Base-by-base conservation (phyloP, 2,888 invertebrate species). In the Troilus luridus region DNA sequence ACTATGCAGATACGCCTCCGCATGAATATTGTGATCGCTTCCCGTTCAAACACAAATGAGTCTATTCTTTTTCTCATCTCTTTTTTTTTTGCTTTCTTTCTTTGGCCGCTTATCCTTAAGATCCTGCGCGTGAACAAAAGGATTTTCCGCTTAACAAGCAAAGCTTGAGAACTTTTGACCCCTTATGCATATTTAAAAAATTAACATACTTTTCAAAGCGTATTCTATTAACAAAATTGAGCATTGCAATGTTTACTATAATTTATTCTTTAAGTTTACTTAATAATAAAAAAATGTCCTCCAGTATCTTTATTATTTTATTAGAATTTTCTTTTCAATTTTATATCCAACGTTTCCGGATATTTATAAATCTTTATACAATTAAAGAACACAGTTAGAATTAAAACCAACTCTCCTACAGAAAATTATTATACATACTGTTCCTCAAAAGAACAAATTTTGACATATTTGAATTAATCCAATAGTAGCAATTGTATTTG, bases 11-110 rank as follows among this genome's bases (percentile, higher is more conserved):
- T 85, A 56, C 58, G n/a, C 56, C 85, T n/a, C n/a, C 56, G 85
- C 56, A 85, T 85, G 85, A 85, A 85, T 85, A 85, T 85, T 85
- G 85, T 85, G 56, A 85, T 85, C 56, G 54, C 85, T 85, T 85
- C 85, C 21, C 72, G 27, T 77, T 77, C 72, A 77, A 77, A 77
- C 72, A 77, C 72, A 77, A 77, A 77, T 77, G 72, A 41, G 72
- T 77, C 41, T 77, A 41, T 77, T 77, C 72, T 77, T 77, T 41
- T 27, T 17, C 17, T 24, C 5, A 5, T 62, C n/a, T n/a, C n/a
- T 62, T 21, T 62, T 62, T 21, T 24, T 14, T 41, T 41, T 77
- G 41, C 41, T 77, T 41, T 24, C 27, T 77, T 77, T 7, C 41
- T 77, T 77, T 77, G 72, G 14, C 17, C 72, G 72, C 72, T 77